Evolutionary conservation across 2,113 vertebrate species (phyloP).

Genomic region (Upupa epops): DNA sequence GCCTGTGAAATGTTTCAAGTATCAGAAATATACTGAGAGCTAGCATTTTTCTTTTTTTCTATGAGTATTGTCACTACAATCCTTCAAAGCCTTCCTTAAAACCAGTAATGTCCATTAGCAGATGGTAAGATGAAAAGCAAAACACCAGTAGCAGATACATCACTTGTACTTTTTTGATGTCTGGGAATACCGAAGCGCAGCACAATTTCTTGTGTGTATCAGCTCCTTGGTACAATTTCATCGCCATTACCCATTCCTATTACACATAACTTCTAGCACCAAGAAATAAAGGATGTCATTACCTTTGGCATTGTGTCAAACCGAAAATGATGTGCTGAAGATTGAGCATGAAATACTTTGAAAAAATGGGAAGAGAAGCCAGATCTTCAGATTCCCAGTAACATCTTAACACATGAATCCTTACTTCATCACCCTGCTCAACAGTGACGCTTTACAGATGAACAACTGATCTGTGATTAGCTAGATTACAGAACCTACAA

Average conservation of each 20-base stretch:
- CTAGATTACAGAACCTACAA: background rate
- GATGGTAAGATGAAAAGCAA: background rate
- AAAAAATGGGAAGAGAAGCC: slow-evolving; percentile 26
- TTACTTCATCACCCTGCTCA: slow-evolving; percentile 35
- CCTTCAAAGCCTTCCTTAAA: background rate
- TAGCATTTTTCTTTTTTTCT: background rate
- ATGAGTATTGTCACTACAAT: background rate
- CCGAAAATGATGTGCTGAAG: background rate
- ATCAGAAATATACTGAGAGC: background rate
- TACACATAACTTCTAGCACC: background rate
- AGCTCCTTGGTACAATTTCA: background rate
- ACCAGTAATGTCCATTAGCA: background rate
- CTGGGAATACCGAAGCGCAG: background rate
- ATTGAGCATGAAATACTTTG: background rate
- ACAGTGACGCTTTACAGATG: slow-evolving; percentile 21
- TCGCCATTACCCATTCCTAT: background rate
- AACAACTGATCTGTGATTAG: slow-evolving; percentile 46
- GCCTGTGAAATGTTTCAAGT: background rate
- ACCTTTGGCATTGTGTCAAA: slow-evolving; percentile 1
- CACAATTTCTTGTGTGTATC: background rate
- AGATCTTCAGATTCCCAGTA: slow-evolving; percentile 32
- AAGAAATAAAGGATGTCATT: slow-evolving; percentile 16
- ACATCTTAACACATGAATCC: slow-evolving; percentile 17
- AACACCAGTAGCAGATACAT: background rate
- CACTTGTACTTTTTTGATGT: background rate